Conservation (phyloP, 1,140 invertebrate genomes). For the Zophobas atratus region DNA sequence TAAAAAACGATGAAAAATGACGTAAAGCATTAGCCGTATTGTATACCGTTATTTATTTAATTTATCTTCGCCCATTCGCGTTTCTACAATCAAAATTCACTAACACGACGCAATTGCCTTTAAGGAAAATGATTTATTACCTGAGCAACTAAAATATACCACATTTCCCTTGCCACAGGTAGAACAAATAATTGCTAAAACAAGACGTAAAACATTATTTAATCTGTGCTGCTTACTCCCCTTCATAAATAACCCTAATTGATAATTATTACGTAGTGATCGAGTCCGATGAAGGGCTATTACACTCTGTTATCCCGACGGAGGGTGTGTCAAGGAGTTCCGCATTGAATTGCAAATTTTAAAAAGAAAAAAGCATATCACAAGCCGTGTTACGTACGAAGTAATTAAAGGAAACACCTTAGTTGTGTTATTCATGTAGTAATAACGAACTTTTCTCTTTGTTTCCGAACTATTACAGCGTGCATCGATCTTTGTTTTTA, state of each 20-base stretch:
- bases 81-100: slow-evolving; percentile 39
- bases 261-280: slow-evolving; percentile 32
- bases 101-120: slow-evolving; percentile 38
- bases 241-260: slow-evolving; percentile 34
- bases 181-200: slow-evolving; percentile 34
- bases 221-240: slow-evolving; percentile 20
- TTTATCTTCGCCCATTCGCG: slow-evolving; percentile 19
- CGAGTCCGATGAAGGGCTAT: slow-evolving; percentile 18
- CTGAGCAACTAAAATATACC: slow-evolving; percentile 26
- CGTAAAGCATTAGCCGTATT: background rate
- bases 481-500: slow-evolving; percentile 23
- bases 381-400: background rate
- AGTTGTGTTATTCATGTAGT: slow-evolving; percentile 1
- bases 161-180: slow-evolving; percentile 39
- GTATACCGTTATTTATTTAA: slow-evolving; percentile 18
- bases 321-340: background rate
- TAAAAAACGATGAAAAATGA: background rate
- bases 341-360: slow-evolving; percentile 20
- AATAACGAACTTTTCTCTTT: slow-evolving; percentile 4
- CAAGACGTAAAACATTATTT: slow-evolving; percentile 38
- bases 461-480: background rate
- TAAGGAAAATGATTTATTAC: slow-evolving; percentile 36
- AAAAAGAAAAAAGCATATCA: background rate
- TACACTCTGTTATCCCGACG: slow-evolving; percentile 10
- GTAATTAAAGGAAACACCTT: slow-evolving; percentile 1